Percentiles rank a stretch among this genome's conserved stretches.
phyloP scores from a whole-genome alignment of 1,140 invertebrate genomes.

The Drosophila baimaii region DNA sequence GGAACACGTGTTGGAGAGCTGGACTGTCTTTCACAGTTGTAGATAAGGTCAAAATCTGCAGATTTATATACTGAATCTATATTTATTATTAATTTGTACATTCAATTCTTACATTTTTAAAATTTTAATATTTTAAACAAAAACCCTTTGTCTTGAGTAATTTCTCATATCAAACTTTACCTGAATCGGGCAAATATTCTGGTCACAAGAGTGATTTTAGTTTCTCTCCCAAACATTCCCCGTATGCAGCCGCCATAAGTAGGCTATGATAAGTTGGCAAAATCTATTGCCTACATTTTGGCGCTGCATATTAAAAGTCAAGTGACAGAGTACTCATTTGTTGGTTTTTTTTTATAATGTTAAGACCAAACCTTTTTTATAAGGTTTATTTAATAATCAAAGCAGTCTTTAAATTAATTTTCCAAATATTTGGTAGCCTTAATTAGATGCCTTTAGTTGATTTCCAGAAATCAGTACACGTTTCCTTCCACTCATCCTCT shows the following conservation, averaged over 20 bases:
- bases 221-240: neutral
- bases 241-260: neutral
- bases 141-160: neutral
- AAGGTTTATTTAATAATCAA: neutral
- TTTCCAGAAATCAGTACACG: neutral
- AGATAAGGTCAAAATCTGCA: neutral
- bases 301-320: neutral
- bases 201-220: neutral
- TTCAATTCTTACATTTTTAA: neutral
- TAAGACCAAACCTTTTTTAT: too few species aligned
- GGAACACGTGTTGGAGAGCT: neutral
- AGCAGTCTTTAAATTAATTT: neutral
- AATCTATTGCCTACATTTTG: neutral
- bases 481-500: neutral
- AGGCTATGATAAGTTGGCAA: neutral
- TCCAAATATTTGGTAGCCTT: accelerated
- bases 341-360: too few species aligned
- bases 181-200: neutral
- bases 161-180: neutral
- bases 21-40: neutral
- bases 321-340: too few species aligned
- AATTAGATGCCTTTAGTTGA: neutral
- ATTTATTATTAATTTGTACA: too few species aligned
- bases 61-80: too few species aligned
- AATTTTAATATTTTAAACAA: neutral